Base-by-base conservation (phyloP, 2,797 vertebrate species). In the Babyrousa celebensis region DNA sequence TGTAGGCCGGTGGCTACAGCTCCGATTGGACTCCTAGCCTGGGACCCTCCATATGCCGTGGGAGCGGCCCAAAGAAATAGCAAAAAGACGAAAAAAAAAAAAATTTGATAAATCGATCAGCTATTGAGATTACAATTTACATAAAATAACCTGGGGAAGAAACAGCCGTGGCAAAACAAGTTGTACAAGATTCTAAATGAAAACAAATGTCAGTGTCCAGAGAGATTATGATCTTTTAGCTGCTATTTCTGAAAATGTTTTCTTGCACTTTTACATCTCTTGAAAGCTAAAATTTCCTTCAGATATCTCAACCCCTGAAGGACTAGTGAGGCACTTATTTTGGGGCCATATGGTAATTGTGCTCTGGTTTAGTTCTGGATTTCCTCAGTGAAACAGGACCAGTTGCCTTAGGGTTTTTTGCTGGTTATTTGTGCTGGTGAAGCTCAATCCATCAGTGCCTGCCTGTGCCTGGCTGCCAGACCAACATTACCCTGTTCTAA, bases 221-320 rank as follows among this genome's bases (percentile, higher is more conserved):
- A 71, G 54, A 25, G n/a, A 75, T 21, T 32, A 17, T 88, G 48
- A 14, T 91, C 78, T 68, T 67, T 84, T 88, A 52, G 10, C 14
- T 78, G 23, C 43, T 91, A 40, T 67, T 79, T 79, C 20, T 74
- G 43, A 70, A 75, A 54, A 80, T 0, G 1, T 85, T 85, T 74
- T 67, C 6, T 43, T 85, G 16, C 3, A 32, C 12, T 23, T n/a
- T 88, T 85, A 23, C 16, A 85, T 79, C 15, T 48, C 27, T 36
- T 85, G 12, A 85, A 80, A 95, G n/a, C 71, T 71, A 48, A 65
- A 18, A 18, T 85, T 58, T 60, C 32, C 78, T 87, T 92, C 52
- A 74, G 15, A 29, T 95, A 48, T 74, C 60, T 80, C 4, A 21
- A 43, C 6, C 2, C 11, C 40, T 23, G 20, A 85, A 92, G n/a